Evolutionary conservation across 1,140 invertebrate genomes (phyloP).

Genomic region (Scaptomyza hsui): DNA sequence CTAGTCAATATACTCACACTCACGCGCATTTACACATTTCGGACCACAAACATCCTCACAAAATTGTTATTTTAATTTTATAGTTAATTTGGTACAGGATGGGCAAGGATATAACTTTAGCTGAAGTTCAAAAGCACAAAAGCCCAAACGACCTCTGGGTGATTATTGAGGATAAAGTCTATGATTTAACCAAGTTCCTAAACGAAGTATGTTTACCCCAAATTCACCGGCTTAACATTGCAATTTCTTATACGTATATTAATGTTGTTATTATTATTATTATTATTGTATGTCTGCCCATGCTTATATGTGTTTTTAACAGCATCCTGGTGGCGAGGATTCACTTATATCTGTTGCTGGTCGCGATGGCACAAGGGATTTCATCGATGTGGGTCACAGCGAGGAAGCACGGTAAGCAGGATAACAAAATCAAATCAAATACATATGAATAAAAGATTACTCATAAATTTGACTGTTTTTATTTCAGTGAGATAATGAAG

Average conservation of each 20-base stretch:
- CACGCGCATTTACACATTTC: neutral
- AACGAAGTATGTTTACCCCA: constrained; percentile 85
- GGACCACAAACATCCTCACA: neutral
- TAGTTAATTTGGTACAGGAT: constrained; percentile 25
- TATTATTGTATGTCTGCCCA: neutral
- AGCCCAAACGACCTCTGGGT: constrained; percentile 85
- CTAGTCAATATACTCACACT: neutral
- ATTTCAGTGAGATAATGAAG: constrained; percentile 90
- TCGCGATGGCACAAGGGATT: constrained; percentile 90
- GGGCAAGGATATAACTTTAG: constrained; percentile 83
- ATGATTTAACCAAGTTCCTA: constrained; percentile 88
- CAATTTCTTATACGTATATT: neutral
- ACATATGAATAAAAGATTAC: too few relatives aligned
- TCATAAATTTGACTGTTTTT: neutral
- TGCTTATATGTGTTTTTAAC: constrained; percentile 9
- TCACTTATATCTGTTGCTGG: constrained; percentile 91
- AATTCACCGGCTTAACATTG: constrained; percentile 2
- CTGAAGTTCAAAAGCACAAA: constrained; percentile 86
- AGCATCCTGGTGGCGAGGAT: constrained; percentile 95
- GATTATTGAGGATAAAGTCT: constrained; percentile 87
- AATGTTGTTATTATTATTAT: too few relatives aligned
- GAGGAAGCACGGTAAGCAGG: constrained; percentile 88
- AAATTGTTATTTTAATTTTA: constrained; percentile 2
- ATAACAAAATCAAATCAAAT: too few relatives aligned
- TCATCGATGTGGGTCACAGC: constrained; percentile 95